Base-by-base conservation (phyloP, 2,113 vertebrate genomes). In the Pagrus major region DNA sequence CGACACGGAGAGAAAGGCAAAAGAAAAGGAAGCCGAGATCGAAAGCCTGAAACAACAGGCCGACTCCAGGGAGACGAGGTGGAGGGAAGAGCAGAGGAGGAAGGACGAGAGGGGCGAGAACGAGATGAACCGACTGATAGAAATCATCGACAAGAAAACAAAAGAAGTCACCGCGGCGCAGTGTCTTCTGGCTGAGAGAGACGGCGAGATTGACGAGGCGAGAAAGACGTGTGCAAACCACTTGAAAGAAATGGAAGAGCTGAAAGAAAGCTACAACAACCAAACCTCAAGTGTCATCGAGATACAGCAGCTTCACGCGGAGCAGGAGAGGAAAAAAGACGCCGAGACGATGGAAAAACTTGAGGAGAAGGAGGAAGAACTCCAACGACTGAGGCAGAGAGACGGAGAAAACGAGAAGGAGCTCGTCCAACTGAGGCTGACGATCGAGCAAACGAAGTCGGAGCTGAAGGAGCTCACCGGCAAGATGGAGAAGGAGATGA, bases 401-500 rank as follows among this genome's bases (percentile, higher is more conserved):
- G 78, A 85, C 11, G 5, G 9, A 31, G 90, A 91, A 1, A 91
- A 84, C 11, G 78, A 91, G 46, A 84, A 29, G 20, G 93, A 94
- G 66, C 33, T 91, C 1, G 0, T 35, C 46, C 72, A 66, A 0
- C 63, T 95, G 67, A 91, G 78, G 85, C 82, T 85, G 20, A 84
- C 52, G 0, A 89, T 93, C 4, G 87, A 90, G 42, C 86, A 88
- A 25, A 91, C 92, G 0, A 92, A 87, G 66, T 76, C 73, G 1
- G 89, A 90, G 51, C 87, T 92, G 73, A 91, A 90, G 49, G 81
- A 82, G n/a, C 65, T 94, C 72, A 89, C 86, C 3, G 1, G 2
- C 5, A 86, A 68, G 59, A 87, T 92, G 79, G 91, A 93, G 7
- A 85, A 77, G 12, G 93, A 94, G 80, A 91, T 67, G 78, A 91